A percentile compares a stretch with the other conserved stretches of the same genome.
Conservation (phyloP, 2,888 invertebrate genomes). For the Eupeodes luniger region DNA sequence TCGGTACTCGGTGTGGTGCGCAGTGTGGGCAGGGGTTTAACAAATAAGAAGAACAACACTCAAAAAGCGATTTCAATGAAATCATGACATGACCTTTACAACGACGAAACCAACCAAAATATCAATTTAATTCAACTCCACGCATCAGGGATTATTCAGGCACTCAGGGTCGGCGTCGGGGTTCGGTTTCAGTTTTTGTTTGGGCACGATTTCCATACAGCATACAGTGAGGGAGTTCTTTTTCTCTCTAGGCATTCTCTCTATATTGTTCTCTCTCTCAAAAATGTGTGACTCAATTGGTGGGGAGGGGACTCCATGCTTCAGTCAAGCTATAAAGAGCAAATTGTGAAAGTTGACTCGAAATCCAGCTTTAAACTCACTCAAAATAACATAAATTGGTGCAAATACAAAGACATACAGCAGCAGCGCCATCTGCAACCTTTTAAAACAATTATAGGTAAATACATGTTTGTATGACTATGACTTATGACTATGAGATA, state of each 20-base stretch:
- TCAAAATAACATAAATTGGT: slow-evolving; percentile 2
- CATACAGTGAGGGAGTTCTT: slow-evolving; percentile 46
- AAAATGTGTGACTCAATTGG: not conserved
- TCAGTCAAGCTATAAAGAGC: not conserved
- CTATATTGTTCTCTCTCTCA: slow-evolving; percentile 4
- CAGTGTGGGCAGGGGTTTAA: not conserved
- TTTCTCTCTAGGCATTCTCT: not conserved
- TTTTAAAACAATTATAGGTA: not conserved
- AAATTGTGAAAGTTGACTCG: slow-evolving; percentile 1
- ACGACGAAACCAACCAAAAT: slow-evolving; percentile 74
- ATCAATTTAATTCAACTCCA: slow-evolving; percentile 71
- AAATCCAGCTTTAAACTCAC: slow-evolving; percentile 12
- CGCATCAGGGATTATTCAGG: slow-evolving; percentile 7
- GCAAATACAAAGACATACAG: not conserved
- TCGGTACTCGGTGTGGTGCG: not conserved
- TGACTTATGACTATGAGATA: slow-evolving; percentile 24
- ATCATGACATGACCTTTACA: slow-evolving; percentile 76
- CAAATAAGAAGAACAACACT: slow-evolving; percentile 55
- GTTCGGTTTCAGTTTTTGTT: not conserved
- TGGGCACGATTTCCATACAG: not conserved
- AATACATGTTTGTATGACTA: not conserved
- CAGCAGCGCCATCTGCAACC: slow-evolving; percentile 10
- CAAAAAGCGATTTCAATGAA: slow-evolving; percentile 70
- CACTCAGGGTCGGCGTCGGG: not conserved
- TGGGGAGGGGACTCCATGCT: no score